Conservation (phyloP, 2,113 vertebrate species). For the Sterrhoptilus dennistouni region DNA sequence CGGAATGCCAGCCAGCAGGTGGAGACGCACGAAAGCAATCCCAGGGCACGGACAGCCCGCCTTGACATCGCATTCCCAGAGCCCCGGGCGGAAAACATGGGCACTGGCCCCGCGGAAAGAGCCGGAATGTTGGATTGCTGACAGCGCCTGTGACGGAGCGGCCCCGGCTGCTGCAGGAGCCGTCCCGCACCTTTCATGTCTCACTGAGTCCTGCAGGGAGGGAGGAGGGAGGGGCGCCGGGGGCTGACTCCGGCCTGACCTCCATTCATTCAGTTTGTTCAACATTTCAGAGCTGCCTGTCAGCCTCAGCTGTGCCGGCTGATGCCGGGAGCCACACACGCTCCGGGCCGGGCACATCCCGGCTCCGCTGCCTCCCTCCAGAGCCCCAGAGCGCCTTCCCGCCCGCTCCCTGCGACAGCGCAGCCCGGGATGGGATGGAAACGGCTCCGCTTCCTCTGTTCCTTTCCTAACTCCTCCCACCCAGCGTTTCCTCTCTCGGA, state of each 20-base stretch:
- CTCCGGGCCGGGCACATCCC: background rate
- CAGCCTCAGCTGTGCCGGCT: slow-evolving; percentile 12
- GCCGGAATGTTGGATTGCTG: background rate
- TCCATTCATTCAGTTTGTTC: slow-evolving; percentile 17
- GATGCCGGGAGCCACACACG: slow-evolving; percentile 12
- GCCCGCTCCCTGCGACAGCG: background rate
- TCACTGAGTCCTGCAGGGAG: fast-evolving
- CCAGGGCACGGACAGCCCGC: background rate
- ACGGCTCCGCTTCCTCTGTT: slow-evolving; percentile 24
- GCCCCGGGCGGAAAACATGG: slow-evolving; percentile 1
- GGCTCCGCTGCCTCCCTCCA: background rate
- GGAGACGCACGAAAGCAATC: slow-evolving; percentile 71
- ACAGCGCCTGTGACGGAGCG: background rate
- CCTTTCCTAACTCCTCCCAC: background rate
- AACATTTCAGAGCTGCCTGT: slow-evolving; percentile 12
- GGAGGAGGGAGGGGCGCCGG: background rate
- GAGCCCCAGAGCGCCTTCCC: background rate
- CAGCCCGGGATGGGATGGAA: background rate
- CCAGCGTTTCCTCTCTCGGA: slow-evolving; percentile 16
- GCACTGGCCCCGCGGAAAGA: background rate
- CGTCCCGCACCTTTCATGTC: background rate
- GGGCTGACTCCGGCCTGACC: slow-evolving; percentile 36
- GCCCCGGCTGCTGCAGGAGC: background rate
- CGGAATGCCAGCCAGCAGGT: slow-evolving; percentile 69
- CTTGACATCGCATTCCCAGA: slow-evolving; percentile 30